Percentiles rank a stretch among this genome's conserved stretches.
These are phyloP conservation scores for Escarpia spicata DNA, from an alignment of 2,888 invertebrate species.

Conservation along the genomic window DNA sequence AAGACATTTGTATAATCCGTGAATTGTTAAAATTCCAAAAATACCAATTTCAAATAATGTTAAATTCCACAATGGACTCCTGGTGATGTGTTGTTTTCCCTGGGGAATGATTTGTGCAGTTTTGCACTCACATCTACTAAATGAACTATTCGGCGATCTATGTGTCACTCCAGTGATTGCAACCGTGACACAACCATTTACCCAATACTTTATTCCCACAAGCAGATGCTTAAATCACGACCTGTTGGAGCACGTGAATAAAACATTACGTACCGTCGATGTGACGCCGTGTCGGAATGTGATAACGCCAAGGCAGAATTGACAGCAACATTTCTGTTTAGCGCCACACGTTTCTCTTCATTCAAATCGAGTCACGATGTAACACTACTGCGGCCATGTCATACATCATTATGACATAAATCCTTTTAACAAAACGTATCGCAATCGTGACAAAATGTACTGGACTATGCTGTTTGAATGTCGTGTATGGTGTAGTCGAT, in stretches of 20 bases:
- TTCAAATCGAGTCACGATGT: not conserved
- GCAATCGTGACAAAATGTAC: not conserved
- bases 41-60: not conserved
- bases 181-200: not conserved
- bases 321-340: not conserved
- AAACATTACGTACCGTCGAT: not conserved
- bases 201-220: not conserved
- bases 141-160: not conserved
- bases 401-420: not conserved
- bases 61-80: not conserved
- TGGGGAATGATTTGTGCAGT: not conserved
- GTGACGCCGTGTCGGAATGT: not conserved
- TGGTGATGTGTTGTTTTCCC: not conserved
- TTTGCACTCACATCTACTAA: not conserved
- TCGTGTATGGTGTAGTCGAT: not conserved
- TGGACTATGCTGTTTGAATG: not conserved
- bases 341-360: not conserved
- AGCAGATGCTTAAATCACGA: not conserved
- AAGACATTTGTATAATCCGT: too few species aligned
- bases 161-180: not conserved
- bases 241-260: not conserved
- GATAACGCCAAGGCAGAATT: not conserved
- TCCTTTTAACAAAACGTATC: not conserved
- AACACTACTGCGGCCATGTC: not conserved
- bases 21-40: too few species aligned